These are phyloP conservation scores for Neostethus bicornis DNA, from an alignment of 2,797 vertebrate genomes.

Conservation along the genomic window DNA sequence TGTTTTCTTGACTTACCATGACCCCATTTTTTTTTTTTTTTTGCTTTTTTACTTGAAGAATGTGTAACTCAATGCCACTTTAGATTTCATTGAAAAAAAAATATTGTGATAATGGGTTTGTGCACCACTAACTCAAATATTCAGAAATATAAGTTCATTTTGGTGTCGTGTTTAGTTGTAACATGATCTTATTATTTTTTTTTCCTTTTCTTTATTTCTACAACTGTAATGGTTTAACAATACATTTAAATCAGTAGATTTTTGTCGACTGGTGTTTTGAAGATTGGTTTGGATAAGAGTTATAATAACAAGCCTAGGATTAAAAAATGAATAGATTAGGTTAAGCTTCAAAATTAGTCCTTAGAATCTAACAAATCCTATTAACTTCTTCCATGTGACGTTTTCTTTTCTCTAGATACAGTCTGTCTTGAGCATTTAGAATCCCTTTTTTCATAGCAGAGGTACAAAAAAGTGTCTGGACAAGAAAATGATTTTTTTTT, in stretches of 20 bases:
- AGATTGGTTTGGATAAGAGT: constrained; percentile 7
- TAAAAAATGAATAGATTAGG: background rate
- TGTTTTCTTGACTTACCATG: constrained; percentile 84
- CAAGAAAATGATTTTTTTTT: background rate
- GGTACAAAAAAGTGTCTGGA: background rate
- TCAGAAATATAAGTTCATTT: background rate
- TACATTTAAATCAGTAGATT: constrained; percentile 9
- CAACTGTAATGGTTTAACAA: constrained; percentile 15
- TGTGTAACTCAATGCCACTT: constrained; percentile 79
- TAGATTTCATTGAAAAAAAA: constrained; percentile 69
- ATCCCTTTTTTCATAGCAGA: background rate
- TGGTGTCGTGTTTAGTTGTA: background rate
- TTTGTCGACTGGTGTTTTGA: constrained; percentile 11
- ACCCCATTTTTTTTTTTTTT: constrained; percentile 69
- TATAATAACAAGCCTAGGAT: constrained; percentile 7
- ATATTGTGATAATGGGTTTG: constrained; percentile 56
- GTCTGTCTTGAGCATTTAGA: background rate
- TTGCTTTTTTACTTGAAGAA: constrained; percentile 77
- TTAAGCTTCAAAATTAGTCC: constrained; percentile 14
- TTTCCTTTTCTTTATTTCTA: background rate
- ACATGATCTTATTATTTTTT: background rate
- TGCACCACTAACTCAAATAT: constrained; percentile 12
- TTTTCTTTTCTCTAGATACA: background rate
- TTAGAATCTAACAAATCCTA: too few species aligned
- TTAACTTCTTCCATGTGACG: constrained; percentile 9